Base-by-base conservation (phyloP, 2,888 invertebrate species). In the Blomia tropicalis region DNA sequence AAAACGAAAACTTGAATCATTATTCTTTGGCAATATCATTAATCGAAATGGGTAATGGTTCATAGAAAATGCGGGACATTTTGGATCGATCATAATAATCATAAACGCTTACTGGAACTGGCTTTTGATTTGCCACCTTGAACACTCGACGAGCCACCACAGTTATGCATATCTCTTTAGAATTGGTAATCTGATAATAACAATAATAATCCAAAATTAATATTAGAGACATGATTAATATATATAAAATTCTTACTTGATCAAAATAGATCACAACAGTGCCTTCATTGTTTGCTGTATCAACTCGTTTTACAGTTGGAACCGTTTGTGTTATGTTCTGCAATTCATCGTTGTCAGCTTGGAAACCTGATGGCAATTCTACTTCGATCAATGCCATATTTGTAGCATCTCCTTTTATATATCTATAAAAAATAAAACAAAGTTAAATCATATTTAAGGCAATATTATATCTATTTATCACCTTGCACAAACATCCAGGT, bases 331-430 rank as follows among this genome's bases (percentile, higher is more conserved):
- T 60, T 29, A 67, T 66, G 17, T 66, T 67, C 82, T 83, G 69
- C 83, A 74, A 71, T 83, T 73, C 70, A 82, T 66, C 81, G 75
- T 72, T 70, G 69, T 90, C 87, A 0, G 87, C 85, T 0, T 85
- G 81, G 72, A 85, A 93, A n/a, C 92, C 92, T 0, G 90, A 90
- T 0, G 91, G 90, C 64, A 93, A 77, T 65, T 82, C 82, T 0
- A 92, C 84, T 70, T 90, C 89, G 79, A 92, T 84, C 0, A 92
- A 83, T 14, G 88, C 86, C 82, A 92, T 84, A 67, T 92, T 91
- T 65, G 87, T 87, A 67, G 80, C 19, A n/a, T 60, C 44, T 1
- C 66, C 66, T 30, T 62, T 67, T 59, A 63, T 67, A 53, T 65
- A 67, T 5, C 47, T 47, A 14, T 36, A 36, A 47, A 47, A 23